Conservation (phyloP, 2,797 vertebrate genomes). For the Pantherophis alleghaniensis region DNA sequence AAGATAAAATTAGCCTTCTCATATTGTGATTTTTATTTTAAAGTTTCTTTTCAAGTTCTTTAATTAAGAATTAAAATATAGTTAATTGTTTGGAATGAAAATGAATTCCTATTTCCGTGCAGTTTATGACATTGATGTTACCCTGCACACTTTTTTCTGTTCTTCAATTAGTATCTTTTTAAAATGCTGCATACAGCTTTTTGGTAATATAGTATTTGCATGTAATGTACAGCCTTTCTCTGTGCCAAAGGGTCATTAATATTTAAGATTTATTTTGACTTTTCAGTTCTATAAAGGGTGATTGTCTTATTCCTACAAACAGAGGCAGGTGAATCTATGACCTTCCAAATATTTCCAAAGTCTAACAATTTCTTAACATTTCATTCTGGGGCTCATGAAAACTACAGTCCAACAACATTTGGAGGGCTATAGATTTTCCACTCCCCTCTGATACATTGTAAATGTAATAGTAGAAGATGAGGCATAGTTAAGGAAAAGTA, state of each 20-base stretch:
- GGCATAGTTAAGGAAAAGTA: slow-evolving; percentile 15
- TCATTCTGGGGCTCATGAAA: neutral
- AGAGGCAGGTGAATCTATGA: neutral
- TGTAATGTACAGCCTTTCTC: slow-evolving; percentile 48
- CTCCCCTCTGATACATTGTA: slow-evolving; percentile 48
- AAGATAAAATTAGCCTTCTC: slow-evolving; percentile 13
- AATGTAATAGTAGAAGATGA: slow-evolving; percentile 57
- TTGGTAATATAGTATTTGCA: slow-evolving; percentile 17
- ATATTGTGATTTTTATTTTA: slow-evolving; percentile 51
- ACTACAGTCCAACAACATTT: neutral
- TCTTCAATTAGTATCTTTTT: slow-evolving; percentile 38
- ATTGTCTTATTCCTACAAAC: slow-evolving; percentile 1
- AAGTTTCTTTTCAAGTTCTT: slow-evolving; percentile 47
- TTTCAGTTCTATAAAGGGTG: slow-evolving; percentile 53
- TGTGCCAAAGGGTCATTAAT: slow-evolving; percentile 45
- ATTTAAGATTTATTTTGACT: slow-evolving; percentile 38
- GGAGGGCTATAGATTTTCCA: neutral
- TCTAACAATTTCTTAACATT: neutral
- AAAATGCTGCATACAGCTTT: slow-evolving; percentile 33
- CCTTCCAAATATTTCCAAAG: neutral
- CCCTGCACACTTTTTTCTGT: slow-evolving; percentile 6
- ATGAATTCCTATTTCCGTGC: slow-evolving; percentile 57
- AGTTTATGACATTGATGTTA: slow-evolving; percentile 44
- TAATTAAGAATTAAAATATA: slow-evolving; percentile 30
- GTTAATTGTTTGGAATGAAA: slow-evolving; percentile 53